These are phyloP conservation scores for Scleropages formosus DNA, from an alignment of 2,797 vertebrate species.

Conservation along the genomic window DNA sequence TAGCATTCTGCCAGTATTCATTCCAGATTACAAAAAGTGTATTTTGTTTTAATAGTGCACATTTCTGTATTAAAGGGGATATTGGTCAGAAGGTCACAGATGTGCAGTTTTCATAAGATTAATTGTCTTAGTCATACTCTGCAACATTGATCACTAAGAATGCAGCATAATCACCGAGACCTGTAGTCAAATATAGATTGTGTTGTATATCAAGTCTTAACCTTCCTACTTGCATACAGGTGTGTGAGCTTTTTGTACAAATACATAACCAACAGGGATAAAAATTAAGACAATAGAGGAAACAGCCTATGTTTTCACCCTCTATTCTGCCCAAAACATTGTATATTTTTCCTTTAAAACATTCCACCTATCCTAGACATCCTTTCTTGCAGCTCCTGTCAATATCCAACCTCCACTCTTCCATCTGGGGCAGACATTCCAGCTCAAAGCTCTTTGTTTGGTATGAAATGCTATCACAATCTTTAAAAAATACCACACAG, in stretches of 20 bases:
- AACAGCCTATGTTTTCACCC: not conserved
- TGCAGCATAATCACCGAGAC: too few species aligned
- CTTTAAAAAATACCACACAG: conserved; percentile 59
- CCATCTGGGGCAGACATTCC: conserved; percentile 64
- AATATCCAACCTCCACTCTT: conserved; percentile 54
- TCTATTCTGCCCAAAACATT: not conserved
- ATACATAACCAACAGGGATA: too few species aligned
- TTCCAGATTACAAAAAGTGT: not conserved
- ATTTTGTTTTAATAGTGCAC: not conserved
- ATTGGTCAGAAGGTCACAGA: conserved; percentile 7
- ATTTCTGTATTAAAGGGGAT: conserved; percentile 6
- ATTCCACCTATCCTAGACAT: too few species aligned
- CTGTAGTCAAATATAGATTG: too few species aligned
- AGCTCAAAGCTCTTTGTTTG: conserved; percentile 59
- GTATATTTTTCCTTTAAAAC: not conserved
- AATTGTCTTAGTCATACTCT: conserved; percentile 17
- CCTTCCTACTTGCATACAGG: too few species aligned
- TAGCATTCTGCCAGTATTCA: not conserved
- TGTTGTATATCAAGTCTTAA: too few species aligned
- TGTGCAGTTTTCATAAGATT: conserved; percentile 5
- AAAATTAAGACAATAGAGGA: not conserved
- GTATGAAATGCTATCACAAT: conserved; percentile 48
- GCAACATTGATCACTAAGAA: not conserved
- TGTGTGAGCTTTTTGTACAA: too few species aligned
- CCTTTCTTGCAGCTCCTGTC: not conserved